A percentile compares a stretch with the other conserved stretches of the same genome.
Evolutionary conservation across 2,888 invertebrate species (phyloP).

Genomic region (Folsomia candida): DNA sequence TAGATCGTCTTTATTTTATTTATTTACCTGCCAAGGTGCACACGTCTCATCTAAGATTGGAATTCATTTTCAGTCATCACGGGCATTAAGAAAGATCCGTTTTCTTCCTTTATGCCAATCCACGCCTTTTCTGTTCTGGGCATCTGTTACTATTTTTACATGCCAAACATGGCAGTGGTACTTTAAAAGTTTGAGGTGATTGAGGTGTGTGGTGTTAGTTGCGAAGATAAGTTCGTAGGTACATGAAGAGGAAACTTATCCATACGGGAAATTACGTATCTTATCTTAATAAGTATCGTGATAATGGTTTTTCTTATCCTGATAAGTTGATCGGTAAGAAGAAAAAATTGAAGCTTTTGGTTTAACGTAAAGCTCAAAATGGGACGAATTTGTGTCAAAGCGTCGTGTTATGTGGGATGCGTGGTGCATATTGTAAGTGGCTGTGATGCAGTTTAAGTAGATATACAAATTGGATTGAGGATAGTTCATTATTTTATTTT

Average conservation of each 20-base stretch:
- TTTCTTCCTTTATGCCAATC: neutral
- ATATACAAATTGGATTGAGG: neutral
- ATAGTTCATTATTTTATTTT: slow-evolving; percentile 3
- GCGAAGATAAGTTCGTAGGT: neutral
- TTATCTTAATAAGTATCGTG: too few species aligned
- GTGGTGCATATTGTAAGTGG: slow-evolving; percentile 28
- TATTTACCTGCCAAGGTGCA: neutral
- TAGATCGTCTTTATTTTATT: neutral
- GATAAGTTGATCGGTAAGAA: neutral
- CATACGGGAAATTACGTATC: too few species aligned
- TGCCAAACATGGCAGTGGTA: too few species aligned
- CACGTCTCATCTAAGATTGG: neutral
- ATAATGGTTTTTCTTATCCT: neutral
- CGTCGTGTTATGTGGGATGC: slow-evolving; percentile 19
- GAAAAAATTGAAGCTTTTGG: neutral
- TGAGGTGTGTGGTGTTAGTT: too few species aligned
- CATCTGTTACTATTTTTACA: too few species aligned
- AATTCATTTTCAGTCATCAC: neutral
- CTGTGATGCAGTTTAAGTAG: neutral
- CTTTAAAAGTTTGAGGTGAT: too few species aligned
- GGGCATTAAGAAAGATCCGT: neutral
- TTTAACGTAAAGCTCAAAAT: slow-evolving; percentile 4
- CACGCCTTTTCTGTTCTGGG: neutral
- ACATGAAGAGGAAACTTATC: too few species aligned
- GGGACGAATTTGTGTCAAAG: slow-evolving; percentile 15